Evolutionary conservation across 2,797 vertebrate species (phyloP), one percentile per base, ranked within the genome.

Genomic region (Picus viridis): DNA sequence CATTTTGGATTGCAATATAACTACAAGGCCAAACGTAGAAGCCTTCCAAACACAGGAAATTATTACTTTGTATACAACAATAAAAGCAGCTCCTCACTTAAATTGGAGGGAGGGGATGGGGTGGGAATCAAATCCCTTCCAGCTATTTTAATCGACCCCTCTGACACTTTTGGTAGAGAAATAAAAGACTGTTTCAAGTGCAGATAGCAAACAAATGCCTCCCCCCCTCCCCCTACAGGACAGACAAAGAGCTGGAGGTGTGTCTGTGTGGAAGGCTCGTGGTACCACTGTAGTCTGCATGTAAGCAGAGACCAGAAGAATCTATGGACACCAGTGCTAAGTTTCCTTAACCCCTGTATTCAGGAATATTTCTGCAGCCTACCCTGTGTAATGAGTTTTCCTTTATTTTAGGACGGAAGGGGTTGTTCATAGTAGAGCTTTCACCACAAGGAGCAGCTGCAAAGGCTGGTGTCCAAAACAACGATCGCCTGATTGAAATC

Each of bases 401-500:
- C 57, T 94, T 62, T 90, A 64, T 96, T 97, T 65, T 81, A 99
- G 99, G 96, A 63, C 86, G 97, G 78, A 89, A 93, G 12, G 99
- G 99, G 6, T 27, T 99, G 68, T 99, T 97, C 97, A 96, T 99
- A 97, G 97, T 96, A 3, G 98, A 98, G 5, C 92, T 99, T 76
- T 70, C 41, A 23, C 61, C 98, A 27, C 97, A 98, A 86, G 95
- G 98, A 9, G 96, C 97, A 87, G 99, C 99, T 36, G 96, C 98
- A 95, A 98, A 92, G 76, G 99, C 99, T 6, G 99, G 99, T 16
- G 98, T 99, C 86, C 97, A 96, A 89, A 26, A 54, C 20, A 97
- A 98, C 0, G 99, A 99, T 89, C 98, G 97, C 22, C 62, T 99
- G 74, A 93, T 99, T 77, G 99, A 99, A 97, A 88, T 99, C 87